Base-by-base conservation (phyloP, 2,888 invertebrate genomes). In the Sycophila texana region DNA sequence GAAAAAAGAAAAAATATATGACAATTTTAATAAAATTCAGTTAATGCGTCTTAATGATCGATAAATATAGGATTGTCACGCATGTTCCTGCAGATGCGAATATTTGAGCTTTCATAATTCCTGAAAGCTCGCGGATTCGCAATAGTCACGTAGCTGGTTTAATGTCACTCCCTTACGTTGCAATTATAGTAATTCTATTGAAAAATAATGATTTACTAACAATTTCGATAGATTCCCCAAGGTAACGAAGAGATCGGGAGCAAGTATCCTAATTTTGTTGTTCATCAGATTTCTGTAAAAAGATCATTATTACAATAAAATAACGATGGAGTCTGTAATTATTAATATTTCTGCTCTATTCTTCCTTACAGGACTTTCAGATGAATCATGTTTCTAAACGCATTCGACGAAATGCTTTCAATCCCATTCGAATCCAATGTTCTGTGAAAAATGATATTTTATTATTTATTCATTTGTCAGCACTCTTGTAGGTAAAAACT, bases 361-460 rank as follows among this genome's bases (percentile, higher is more conserved):
- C 18, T 57, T 1, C 91, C 92, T 92, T 88, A 93, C 93, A 93
- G 88, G 85, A 92, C 92, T 76, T 87, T 83, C 22, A 93, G 89
- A 66, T 90, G 86, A 14, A 82, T 83, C 61, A 92, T 85, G 83
- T 90, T 90, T 74, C 84, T 86, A 86, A 93, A 92, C 47, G 92
- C 91, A 60, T 86, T 86, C 70, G 89, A 85, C 80, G 91, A 89
- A 74, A 93, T 91, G 67, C 86, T 87, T 26, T 84, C 84, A 77
- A 93, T 91, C 61, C 85, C 85, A 86, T 93, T 93, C 81, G 83
- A 81, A 76, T 88, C 87, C 65, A 91, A 84, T 71, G 85, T 86
- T 76, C 91, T 91, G 81, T 49, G n/a, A n/a, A 87, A 81, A 76
- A 72, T 79, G 80, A 80, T 81, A 53, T 63, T 82, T 74, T 57